Conservation (phyloP, 2,797 vertebrate species). For the Thamnophis elegans region DNA sequence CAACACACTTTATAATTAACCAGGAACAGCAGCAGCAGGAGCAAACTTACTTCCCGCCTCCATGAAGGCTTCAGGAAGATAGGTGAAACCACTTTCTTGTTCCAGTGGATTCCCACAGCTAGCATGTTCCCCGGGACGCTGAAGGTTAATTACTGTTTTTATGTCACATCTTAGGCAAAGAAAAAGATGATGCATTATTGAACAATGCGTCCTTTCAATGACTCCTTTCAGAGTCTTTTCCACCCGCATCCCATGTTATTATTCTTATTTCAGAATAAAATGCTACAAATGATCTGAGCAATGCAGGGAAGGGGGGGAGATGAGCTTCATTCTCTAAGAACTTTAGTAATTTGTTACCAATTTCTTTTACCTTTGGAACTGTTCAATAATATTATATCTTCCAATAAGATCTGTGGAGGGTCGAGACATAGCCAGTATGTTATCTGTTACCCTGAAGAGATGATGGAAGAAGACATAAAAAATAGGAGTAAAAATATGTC, state of each 20-base stretch:
- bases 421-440: slow-evolving; percentile 93
- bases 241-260: slow-evolving; percentile 35
- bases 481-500: neutral
- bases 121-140: slow-evolving; percentile 93
- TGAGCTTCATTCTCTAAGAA: slow-evolving; percentile 11
- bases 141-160: slow-evolving; percentile 95
- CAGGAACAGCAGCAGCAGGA: slow-evolving; percentile 55
- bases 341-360: neutral
- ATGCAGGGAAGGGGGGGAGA: slow-evolving; percentile 24
- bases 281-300: slow-evolving; percentile 43
- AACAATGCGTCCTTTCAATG: slow-evolving; percentile 27
- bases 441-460: slow-evolving; percentile 89
- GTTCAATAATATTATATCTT: slow-evolving; percentile 89
- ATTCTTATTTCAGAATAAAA: slow-evolving; percentile 49
- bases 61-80: slow-evolving; percentile 94
- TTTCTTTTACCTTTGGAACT: slow-evolving; percentile 84
- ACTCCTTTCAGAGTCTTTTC: slow-evolving; percentile 45
- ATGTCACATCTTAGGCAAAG: slow-evolving; percentile 80
- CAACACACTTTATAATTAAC: slow-evolving; percentile 57
- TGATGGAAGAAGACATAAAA: slow-evolving; percentile 12
- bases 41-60: slow-evolving; percentile 89
- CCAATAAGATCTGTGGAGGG: slow-evolving; percentile 93
- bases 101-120: slow-evolving; percentile 94
- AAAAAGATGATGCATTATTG: slow-evolving; percentile 34
- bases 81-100: slow-evolving; percentile 91